Conservation (phyloP, 1,140 invertebrate genomes). For the Paraescarpia echinospica region DNA sequence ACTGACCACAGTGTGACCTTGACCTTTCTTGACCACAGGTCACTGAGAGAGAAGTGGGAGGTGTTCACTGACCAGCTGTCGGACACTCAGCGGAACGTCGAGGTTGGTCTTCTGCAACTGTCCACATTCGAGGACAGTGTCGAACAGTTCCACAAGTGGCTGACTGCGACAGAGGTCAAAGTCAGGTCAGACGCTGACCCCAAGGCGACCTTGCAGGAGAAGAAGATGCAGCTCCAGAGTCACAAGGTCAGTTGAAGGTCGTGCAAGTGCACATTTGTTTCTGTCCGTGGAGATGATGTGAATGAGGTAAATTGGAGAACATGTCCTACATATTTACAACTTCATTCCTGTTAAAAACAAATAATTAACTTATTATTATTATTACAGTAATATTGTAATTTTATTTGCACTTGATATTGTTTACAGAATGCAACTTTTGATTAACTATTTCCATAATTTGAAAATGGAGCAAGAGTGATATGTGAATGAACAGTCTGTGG, state of each 20-base stretch:
- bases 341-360: background rate
- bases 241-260: constrained; percentile 70
- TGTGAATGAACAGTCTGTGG: no score
- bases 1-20: background rate
- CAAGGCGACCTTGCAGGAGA: constrained; percentile 89
- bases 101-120: constrained; percentile 70
- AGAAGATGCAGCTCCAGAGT: constrained; percentile 89
- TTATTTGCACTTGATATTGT: no score
- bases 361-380: background rate
- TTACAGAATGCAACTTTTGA: no score
- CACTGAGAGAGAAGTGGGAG: constrained; percentile 77
- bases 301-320: background rate
- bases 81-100: constrained; percentile 79
- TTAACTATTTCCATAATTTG: no score
- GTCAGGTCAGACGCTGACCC: constrained; percentile 89
- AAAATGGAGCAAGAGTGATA: background rate
- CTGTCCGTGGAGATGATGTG: background rate
- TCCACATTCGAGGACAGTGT: constrained; percentile 53
- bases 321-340: background rate
- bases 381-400: background rate
- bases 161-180: constrained; percentile 85
- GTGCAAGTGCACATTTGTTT: background rate
- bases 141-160: constrained; percentile 89
- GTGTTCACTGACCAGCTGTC: constrained; percentile 71
- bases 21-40: constrained; percentile 55